These are phyloP conservation scores for Thunnus thynnus DNA, from an alignment of 2,113 vertebrate species.

Conservation along the genomic window DNA sequence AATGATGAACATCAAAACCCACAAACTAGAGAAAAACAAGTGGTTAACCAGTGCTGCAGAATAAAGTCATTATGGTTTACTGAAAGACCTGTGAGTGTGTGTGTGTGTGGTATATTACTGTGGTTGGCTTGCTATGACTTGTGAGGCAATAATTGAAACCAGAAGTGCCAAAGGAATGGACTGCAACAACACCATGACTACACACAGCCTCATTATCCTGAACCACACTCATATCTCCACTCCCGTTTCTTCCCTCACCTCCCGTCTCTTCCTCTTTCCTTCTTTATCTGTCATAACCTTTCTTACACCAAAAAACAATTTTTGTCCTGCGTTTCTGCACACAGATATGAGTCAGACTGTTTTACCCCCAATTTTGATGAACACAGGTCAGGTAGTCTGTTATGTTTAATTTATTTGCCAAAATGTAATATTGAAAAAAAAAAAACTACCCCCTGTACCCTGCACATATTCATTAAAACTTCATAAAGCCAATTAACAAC, in stretches of 20 bases:
- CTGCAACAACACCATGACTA: slow-evolving; percentile 45
- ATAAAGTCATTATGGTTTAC: slow-evolving; percentile 51
- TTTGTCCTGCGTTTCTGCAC: not conserved
- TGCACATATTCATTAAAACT: not conserved
- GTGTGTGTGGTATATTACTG: slow-evolving; percentile 39
- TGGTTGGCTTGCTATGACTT: slow-evolving; percentile 52
- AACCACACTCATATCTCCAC: slow-evolving; percentile 46
- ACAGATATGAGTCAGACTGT: not conserved
- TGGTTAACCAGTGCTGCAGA: slow-evolving; percentile 32
- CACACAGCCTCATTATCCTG: slow-evolving; percentile 73
- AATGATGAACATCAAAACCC: slow-evolving; percentile 65
- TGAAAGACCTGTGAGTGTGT: slow-evolving; percentile 21
- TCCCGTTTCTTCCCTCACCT: slow-evolving; percentile 28
- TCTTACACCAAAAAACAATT: slow-evolving; percentile 28
- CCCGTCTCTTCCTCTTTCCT: not conserved
- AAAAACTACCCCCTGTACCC: not conserved
- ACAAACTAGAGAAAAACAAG: slow-evolving; percentile 44
- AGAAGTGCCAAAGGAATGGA: slow-evolving; percentile 57
- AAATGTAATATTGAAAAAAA: not conserved
- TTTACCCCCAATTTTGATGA: not conserved
- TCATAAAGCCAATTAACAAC: not conserved
- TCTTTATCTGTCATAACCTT: slow-evolving; percentile 4
- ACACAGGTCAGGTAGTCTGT: not conserved
- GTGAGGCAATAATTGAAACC: slow-evolving; percentile 68
- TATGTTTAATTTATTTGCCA: not conserved